phyloP scores from a whole-genome alignment of 2,888 invertebrate species.

The Nyleta sp. region DNA sequence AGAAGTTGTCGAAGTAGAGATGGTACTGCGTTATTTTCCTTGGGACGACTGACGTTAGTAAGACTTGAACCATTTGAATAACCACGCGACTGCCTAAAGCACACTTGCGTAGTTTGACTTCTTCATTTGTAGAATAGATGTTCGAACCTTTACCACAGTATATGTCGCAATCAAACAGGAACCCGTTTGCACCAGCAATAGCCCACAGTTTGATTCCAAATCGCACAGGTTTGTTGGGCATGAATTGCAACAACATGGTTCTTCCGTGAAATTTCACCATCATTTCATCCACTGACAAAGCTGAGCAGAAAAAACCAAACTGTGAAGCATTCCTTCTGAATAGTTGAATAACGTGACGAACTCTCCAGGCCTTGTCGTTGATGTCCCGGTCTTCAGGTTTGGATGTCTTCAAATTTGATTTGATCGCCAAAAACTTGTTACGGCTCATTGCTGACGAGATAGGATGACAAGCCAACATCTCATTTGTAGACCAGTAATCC shows the following conservation, averaged over 20 bases:
- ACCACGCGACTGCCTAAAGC: slow-evolving; percentile 57
- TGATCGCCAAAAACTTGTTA: slow-evolving; percentile 43
- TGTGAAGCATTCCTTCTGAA: slow-evolving; percentile 48
- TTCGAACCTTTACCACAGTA: slow-evolving; percentile 55
- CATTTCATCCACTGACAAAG: slow-evolving; percentile 56
- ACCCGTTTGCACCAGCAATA: slow-evolving; percentile 46
- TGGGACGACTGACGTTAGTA: slow-evolving; percentile 37
- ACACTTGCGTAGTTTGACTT: slow-evolving; percentile 47
- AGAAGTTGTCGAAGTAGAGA: slow-evolving; percentile 60
- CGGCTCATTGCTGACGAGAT: slow-evolving; percentile 42
- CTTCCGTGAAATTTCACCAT: slow-evolving; percentile 59
- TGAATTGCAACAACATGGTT: slow-evolving; percentile 41
- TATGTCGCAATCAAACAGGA: slow-evolving; percentile 52
- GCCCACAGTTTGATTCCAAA: slow-evolving; percentile 59
- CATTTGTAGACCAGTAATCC: slow-evolving; percentile 45
- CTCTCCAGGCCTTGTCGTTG: slow-evolving; percentile 48
- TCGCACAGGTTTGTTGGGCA: slow-evolving; percentile 48
- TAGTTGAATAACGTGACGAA: slow-evolving; percentile 49
- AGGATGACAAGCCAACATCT: slow-evolving; percentile 38
- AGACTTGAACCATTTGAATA: slow-evolving; percentile 50
- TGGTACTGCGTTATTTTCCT: slow-evolving; percentile 56
- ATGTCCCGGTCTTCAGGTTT: slow-evolving; percentile 37
- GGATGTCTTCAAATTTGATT: slow-evolving; percentile 37
- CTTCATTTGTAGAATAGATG: slow-evolving; percentile 37
- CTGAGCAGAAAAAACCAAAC: slow-evolving; percentile 54